These are phyloP conservation scores for Megamerina dolium DNA, from an alignment of 2,888 invertebrate species.

Conservation along the genomic window DNA sequence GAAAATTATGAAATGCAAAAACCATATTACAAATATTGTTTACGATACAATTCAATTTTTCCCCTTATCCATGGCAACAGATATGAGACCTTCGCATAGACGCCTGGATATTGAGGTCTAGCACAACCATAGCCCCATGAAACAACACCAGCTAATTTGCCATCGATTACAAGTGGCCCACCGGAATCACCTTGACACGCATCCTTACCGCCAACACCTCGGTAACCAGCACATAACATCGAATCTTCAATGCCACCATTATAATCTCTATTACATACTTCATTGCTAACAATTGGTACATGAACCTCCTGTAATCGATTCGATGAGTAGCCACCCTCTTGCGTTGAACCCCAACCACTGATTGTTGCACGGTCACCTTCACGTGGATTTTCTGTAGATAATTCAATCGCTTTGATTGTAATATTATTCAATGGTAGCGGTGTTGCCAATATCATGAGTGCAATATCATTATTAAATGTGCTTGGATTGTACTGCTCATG, in stretches of 20 bases:
- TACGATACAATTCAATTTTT: no score
- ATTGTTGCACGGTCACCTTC: conserved; percentile 25
- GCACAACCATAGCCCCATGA: conserved; percentile 41
- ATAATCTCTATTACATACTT: conserved; percentile 27
- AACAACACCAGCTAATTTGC: conserved; percentile 33
- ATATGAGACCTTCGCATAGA: conserved; percentile 32
- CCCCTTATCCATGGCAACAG: conserved; percentile 27
- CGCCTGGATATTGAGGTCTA: conserved; percentile 32
- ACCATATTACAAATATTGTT: no score
- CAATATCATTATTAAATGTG: conserved; percentile 54
- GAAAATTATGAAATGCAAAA: no score
- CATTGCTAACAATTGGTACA: conserved; percentile 21
- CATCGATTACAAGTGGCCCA: conserved; percentile 32
- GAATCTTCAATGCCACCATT: conserved; percentile 24
- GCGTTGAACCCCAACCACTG: conserved; percentile 37
- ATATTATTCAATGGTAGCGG: conserved; percentile 34
- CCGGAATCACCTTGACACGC: conserved; percentile 37
- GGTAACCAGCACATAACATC: conserved; percentile 41
- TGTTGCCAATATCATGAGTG: conserved; percentile 40
- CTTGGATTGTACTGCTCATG: conserved; percentile 51
- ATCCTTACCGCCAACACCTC: conserved; percentile 21
- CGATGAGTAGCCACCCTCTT: conserved; percentile 24
- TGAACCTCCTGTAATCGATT: conserved; percentile 30
- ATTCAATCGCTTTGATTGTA: conserved; percentile 30
- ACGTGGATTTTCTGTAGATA: conserved; percentile 23